phyloP scores from a whole-genome alignment of 2,888 invertebrate genomes.

The Drosophila neotestacea region DNA sequence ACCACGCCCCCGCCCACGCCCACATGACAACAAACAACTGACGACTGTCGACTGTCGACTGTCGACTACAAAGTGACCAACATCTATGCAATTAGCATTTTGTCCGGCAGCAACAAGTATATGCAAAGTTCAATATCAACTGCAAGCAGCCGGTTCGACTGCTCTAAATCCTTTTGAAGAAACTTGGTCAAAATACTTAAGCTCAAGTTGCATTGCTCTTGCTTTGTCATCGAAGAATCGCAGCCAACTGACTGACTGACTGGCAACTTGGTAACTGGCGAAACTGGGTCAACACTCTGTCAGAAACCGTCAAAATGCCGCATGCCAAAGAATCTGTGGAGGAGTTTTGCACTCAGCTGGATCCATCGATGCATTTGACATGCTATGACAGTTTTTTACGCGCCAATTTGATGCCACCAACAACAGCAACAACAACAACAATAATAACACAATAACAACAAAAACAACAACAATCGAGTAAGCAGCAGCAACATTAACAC shows the following conservation, averaged over 20 bases:
- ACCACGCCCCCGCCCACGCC: conserved; percentile 30
- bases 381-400: conserved; percentile 68
- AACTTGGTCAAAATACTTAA: conserved; percentile 75
- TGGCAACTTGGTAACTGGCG: conserved; percentile 7
- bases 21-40: conserved; percentile 20
- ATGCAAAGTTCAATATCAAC: conserved; percentile 65
- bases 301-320: conserved; percentile 58
- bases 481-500: conserved; percentile 1
- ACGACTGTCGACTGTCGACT: conserved; percentile 1
- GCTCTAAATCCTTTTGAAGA: conserved; percentile 65
- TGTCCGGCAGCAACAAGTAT: conserved; percentile 35
- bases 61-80: conserved; percentile 59
- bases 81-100: conserved; percentile 68
- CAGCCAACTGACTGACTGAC: conserved; percentile 13
- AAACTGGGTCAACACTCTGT: conserved; percentile 70
- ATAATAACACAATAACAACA: background rate
- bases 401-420: conserved; percentile 53
- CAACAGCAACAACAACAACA: conserved; percentile 20
- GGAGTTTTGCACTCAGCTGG: conserved; percentile 54
- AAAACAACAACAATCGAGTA: conserved; percentile 3
- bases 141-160: conserved; percentile 14
- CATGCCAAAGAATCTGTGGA: conserved; percentile 38
- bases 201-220: conserved; percentile 41
- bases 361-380: conserved; percentile 63
- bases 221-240: conserved; percentile 47